Evolutionary conservation across 2,797 vertebrate genomes (phyloP).

Genomic region (Lepus townsendii): DNA sequence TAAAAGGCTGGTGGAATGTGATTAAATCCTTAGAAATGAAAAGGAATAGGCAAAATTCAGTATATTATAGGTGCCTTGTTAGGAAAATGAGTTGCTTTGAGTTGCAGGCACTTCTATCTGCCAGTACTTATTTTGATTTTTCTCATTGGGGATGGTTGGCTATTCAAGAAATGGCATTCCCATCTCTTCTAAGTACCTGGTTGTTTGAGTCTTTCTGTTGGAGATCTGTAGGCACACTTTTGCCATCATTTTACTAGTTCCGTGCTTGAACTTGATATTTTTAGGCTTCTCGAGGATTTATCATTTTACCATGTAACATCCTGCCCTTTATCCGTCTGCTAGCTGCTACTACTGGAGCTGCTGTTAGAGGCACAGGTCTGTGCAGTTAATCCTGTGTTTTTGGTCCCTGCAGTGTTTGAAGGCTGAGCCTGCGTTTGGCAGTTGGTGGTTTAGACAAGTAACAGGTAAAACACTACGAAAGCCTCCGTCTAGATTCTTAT

Average conservation of each 20-base stretch:
- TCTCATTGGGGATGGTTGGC: not conserved
- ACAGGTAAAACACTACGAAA: constrained; percentile 81
- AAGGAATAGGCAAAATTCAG: constrained; percentile 42
- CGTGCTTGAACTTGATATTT: not conserved
- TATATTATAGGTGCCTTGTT: not conserved
- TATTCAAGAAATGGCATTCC: not conserved
- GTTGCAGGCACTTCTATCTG: not conserved
- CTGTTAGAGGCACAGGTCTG: constrained; percentile 4
- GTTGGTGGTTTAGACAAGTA: constrained; percentile 87
- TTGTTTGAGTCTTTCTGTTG: not conserved
- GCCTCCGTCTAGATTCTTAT: constrained; percentile 86
- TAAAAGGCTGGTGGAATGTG: constrained; percentile 34
- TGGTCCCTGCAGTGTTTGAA: constrained; percentile 69
- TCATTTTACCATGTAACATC: not conserved
- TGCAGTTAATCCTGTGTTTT: constrained; percentile 56
- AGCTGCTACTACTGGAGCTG: not conserved
- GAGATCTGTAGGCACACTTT: not conserved
- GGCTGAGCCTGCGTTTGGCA: constrained; percentile 81
- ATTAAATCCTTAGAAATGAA: constrained; percentile 41
- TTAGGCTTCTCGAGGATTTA: not conserved
- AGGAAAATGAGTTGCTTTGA: not conserved
- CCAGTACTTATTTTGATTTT: not conserved
- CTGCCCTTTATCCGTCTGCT: not conserved
- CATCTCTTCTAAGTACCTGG: not conserved
- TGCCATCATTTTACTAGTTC: not conserved